Evolutionary conservation across 2,113 vertebrate species (phyloP).

Genomic region (Hiodon alosoides): DNA sequence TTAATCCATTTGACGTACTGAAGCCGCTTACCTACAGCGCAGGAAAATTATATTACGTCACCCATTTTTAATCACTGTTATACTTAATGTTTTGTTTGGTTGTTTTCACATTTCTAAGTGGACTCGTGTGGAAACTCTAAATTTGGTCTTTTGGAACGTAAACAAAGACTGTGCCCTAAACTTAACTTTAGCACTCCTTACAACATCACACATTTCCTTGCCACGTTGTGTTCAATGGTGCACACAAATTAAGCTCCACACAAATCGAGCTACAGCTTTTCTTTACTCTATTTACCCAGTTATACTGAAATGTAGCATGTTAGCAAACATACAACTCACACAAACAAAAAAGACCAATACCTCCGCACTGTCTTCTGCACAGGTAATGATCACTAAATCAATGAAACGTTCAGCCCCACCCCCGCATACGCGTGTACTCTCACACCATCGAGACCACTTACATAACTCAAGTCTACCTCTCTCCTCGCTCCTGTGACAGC

Average conservation of each 20-base stretch:
- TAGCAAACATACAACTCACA: not conserved
- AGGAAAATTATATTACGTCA: not conserved
- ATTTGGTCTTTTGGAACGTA: not conserved
- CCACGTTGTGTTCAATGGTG: too few relatives aligned
- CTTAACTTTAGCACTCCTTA: not conserved
- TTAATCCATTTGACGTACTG: not conserved
- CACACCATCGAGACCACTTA: too few relatives aligned
- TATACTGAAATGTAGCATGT: not conserved
- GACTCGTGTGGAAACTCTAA: not conserved
- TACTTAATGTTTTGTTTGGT: too few relatives aligned
- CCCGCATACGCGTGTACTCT: not conserved
- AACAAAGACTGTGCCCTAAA: not conserved
- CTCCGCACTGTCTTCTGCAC: not conserved
- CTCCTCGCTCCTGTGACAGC: too few relatives aligned
- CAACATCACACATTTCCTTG: too few relatives aligned
- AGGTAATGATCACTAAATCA: slow-evolving; percentile 2
- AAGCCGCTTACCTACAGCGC: not conserved
- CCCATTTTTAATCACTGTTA: not conserved
- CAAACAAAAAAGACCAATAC: not conserved
- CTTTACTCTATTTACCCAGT: not conserved
- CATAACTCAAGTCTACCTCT: too few relatives aligned
- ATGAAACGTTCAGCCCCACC: not conserved
- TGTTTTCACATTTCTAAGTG: not conserved
- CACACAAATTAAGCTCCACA: too few relatives aligned
- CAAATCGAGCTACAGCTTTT: too few relatives aligned